These are phyloP conservation scores for Eilema griseolum DNA, from an alignment of 2,888 invertebrate genomes.

Conservation along the genomic window DNA sequence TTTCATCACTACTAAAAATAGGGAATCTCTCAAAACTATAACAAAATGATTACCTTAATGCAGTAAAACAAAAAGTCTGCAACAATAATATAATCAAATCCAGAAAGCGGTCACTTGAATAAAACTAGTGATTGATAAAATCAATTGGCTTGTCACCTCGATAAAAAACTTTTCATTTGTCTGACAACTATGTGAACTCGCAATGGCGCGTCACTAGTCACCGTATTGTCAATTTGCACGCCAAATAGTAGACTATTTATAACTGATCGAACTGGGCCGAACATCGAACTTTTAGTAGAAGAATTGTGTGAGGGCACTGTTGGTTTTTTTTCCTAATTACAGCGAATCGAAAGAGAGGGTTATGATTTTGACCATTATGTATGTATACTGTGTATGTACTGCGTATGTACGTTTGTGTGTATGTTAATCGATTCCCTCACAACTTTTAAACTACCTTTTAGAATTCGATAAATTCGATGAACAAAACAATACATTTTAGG, in stretches of 20 bases:
- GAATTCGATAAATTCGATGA: no score
- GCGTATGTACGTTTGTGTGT: no score
- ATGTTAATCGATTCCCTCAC: no score
- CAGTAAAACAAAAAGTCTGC: background rate
- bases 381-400: no score
- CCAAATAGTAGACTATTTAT: slow-evolving; percentile 83
- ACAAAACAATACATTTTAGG: no score
- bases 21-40: background rate
- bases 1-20: background rate
- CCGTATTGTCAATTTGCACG: slow-evolving; percentile 71
- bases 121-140: slow-evolving; percentile 34
- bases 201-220: slow-evolving; percentile 54
- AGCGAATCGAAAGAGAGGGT: no score
- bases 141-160: slow-evolving; percentile 21
- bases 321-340: background rate
- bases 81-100: background rate
- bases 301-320: slow-evolving; percentile 29
- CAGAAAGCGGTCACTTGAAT: slow-evolving; percentile 20
- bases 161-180: slow-evolving; percentile 37
- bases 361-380: no score
- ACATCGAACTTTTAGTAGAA: slow-evolving; percentile 42
- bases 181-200: slow-evolving; percentile 31
- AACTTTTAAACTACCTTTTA: no score
- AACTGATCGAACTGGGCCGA: slow-evolving; percentile 54
- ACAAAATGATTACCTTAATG: background rate